Base-by-base conservation (phyloP, 2,113 vertebrate genomes). In the Cavia porcellus region DNA sequence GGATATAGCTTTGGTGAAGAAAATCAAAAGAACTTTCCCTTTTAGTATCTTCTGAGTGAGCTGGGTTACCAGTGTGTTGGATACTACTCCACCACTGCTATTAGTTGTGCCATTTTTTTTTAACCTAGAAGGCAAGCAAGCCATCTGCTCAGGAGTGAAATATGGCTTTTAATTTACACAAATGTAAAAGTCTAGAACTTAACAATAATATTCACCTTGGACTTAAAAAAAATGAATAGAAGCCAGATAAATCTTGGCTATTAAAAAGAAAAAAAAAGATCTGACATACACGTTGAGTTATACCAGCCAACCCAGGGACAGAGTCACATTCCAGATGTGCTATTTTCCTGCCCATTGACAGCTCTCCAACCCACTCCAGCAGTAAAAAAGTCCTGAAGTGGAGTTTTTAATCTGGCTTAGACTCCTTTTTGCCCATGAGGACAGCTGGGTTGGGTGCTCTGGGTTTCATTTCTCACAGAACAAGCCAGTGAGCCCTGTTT, bases 251-350 rank as follows among this genome's bases (percentile, higher is more conserved):
- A 98, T 98, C 98, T 98, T 98, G 85, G 96, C 97, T 95, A 98
- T 97, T 98, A 96, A 97, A 97, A 96, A 68, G n/a, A 35, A 1
- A 25, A 20, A n/a, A 55, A 97, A 96, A 94, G 84, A 90, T 84
- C 97, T 98, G 97, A 98, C 95, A 62, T 97, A 97, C 89, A 98
- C 95, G 97, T 98, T 98, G 98, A 98, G 98, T 98, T 98, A 98
- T 97, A 98, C 98, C 98, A 98, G 98, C 98, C 96, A 98, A 95
- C 89, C 90, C 52, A 89, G 98, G 97, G 98, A 97, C 98, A 98
- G 96, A 98, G 97, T 98, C 98, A 98, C 97, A 97, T 98, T 98
- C 98, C 98, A 98, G 98, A 98, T 98, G 98, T 98, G 98, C 97
- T 98, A 94, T 98, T 98, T 99, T 98, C 98, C 98, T 99, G 97